Percentiles rank a stretch among this genome's conserved stretches.
Conservation (phyloP, 2,113 vertebrate species). For the Catharus minimus region DNA sequence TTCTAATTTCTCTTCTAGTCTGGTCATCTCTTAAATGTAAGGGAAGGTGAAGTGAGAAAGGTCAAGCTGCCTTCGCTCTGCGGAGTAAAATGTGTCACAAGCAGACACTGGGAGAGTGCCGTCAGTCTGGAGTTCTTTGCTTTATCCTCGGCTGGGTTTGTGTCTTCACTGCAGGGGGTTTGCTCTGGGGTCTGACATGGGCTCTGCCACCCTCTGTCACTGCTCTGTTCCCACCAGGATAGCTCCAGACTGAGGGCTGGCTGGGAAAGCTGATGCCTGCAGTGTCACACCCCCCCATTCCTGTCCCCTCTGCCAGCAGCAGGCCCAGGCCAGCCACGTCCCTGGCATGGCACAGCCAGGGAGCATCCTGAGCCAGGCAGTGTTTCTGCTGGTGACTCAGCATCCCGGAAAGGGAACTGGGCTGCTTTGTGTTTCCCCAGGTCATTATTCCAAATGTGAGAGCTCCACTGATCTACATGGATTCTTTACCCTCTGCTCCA, state of each 20-base stretch:
- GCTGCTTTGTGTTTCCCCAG: background rate
- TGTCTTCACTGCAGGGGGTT: background rate
- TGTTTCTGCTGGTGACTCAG: background rate
- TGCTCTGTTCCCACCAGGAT: background rate
- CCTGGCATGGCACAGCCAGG: background rate
- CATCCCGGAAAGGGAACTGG: background rate
- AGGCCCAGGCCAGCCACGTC: background rate
- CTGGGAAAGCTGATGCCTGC: background rate
- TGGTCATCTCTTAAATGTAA: background rate
- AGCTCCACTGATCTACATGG: background rate
- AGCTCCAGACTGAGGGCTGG: background rate
- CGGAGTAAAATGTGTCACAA: background rate
- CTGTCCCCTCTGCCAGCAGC: background rate
- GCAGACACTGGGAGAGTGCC: background rate
- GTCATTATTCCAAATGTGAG: background rate
- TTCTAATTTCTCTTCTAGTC: background rate
- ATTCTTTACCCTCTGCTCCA: background rate
- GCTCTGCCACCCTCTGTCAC: background rate
- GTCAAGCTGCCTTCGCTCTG: background rate
- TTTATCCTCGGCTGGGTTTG: background rate
- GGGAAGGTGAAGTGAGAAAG: background rate
- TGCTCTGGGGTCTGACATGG: background rate
- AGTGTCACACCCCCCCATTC: background rate
- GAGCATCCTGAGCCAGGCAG: background rate
- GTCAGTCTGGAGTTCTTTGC: background rate